Percentiles rank a stretch among this genome's conserved stretches.
phyloP scores from a whole-genome alignment of 2,888 invertebrate species.

The Odiellus spinosus region DNA sequence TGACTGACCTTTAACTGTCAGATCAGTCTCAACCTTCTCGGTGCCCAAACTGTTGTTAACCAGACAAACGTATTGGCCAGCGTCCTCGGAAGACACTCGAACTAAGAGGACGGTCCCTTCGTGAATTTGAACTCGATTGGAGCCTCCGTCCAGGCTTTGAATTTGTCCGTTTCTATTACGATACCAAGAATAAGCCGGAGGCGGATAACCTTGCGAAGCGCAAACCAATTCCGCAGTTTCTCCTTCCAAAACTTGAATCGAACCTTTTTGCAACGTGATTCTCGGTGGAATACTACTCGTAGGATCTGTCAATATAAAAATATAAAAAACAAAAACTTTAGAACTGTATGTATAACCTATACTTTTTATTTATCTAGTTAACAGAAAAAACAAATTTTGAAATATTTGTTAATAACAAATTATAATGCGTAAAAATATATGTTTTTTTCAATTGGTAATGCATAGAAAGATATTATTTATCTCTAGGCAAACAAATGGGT shows the following conservation, averaged over 20 bases:
- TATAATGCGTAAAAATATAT: too few species aligned
- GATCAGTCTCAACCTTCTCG: constrained; percentile 22
- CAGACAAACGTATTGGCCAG: constrained; percentile 28
- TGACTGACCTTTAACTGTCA: constrained; percentile 27
- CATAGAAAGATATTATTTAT: too few species aligned
- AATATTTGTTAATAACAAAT: too few species aligned
- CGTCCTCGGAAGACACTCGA: constrained; percentile 23
- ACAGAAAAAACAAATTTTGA: too few species aligned
- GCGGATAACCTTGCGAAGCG: constrained; percentile 29
- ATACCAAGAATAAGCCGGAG: constrained; percentile 29
- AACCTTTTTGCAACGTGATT: constrained; percentile 15
- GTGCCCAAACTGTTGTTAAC: constrained; percentile 27
- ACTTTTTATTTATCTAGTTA: too few species aligned
- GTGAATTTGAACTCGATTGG: constrained; percentile 19
- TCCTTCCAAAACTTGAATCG: constrained; percentile 16
- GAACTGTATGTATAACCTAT: too few species aligned
- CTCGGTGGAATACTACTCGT: constrained; percentile 17
- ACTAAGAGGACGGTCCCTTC: constrained; percentile 27
- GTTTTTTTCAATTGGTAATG: too few species aligned
- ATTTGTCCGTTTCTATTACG: constrained; percentile 7
- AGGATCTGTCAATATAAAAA: constrained; percentile 12
- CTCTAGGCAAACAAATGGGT: too few species aligned
- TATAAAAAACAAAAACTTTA: too few species aligned
- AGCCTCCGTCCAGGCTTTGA: constrained; percentile 14
- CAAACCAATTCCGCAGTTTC: constrained; percentile 28